Percentiles rank a stretch among this genome's conserved stretches.
These are phyloP conservation scores for Sylvicapra grimmia DNA, from an alignment of 2,113 vertebrate species.

Conservation along the genomic window DNA sequence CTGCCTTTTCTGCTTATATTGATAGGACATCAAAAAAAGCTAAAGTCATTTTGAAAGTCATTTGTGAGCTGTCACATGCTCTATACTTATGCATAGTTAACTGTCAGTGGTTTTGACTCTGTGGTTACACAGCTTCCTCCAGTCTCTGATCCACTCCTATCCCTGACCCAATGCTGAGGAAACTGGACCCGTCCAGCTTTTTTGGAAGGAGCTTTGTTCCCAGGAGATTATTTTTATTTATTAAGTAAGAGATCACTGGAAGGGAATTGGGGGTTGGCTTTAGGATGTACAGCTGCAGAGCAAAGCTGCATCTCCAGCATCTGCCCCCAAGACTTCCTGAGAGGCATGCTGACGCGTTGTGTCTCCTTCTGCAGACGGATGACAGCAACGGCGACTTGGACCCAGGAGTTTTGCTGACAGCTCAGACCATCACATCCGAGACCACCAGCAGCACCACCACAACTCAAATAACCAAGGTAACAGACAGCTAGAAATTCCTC, in stretches of 20 bases:
- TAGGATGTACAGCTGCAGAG: background rate
- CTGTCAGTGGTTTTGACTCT: background rate
- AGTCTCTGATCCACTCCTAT: background rate
- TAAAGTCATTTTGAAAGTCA: background rate
- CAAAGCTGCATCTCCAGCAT: background rate
- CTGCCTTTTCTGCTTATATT: background rate
- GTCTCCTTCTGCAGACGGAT: slow-evolving; percentile 81
- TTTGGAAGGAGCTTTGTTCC: background rate
- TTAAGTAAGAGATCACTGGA: background rate
- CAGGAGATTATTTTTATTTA: background rate
- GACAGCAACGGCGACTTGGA: slow-evolving; percentile 87
- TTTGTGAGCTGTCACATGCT: background rate
- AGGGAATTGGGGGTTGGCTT: background rate
- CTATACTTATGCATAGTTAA: background rate
- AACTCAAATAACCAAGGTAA: slow-evolving; percentile 99
- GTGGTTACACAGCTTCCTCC: background rate
- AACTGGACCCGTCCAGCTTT: background rate
- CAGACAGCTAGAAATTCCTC: background rate
- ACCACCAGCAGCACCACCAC: slow-evolving; percentile 98
- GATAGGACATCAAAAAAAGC: background rate
- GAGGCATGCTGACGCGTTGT: background rate
- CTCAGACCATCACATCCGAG: slow-evolving; percentile 98
- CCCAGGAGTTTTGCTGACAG: slow-evolving; percentile 90
- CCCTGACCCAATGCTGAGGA: background rate
- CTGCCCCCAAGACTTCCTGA: background rate